Evolutionary conservation across 2,797 vertebrate species (phyloP).

Genomic region (Mormyrus proboscirostris): DNA sequence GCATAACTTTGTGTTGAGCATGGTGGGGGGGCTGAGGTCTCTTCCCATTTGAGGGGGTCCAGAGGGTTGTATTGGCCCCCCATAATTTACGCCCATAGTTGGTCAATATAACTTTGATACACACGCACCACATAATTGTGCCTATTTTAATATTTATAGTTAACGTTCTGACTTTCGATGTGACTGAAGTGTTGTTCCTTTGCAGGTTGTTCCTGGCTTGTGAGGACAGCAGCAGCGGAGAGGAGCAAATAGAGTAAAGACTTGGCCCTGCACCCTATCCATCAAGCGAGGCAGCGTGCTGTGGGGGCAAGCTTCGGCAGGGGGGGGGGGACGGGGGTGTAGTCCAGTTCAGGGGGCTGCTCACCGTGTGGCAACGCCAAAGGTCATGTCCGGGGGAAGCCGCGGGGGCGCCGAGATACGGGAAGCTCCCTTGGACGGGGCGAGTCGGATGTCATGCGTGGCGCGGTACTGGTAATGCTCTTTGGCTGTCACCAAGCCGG

Average conservation of each 20-base stretch:
- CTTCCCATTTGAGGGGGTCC: too few species aligned
- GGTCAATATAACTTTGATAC: neutral
- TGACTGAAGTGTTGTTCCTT: neutral
- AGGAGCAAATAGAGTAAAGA: too few species aligned
- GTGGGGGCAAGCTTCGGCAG: neutral
- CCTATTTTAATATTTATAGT: neutral
- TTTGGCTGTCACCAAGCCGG: constrained; percentile 55
- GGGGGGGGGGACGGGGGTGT: neutral
- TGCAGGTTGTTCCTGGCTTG: neutral
- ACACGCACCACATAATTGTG: neutral
- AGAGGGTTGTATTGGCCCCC: too few species aligned
- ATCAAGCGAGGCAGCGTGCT: too few species aligned
- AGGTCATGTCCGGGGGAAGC: constrained; percentile 54
- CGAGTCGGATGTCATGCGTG: constrained; percentile 45
- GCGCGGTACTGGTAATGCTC: constrained; percentile 62
- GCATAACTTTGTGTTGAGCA: too few species aligned
- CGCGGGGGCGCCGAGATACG: constrained; percentile 21
- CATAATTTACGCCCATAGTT: too few species aligned
- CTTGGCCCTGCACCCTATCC: too few species aligned
- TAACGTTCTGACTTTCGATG: neutral
- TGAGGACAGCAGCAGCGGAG: neutral
- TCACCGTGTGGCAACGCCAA: constrained; percentile 59
- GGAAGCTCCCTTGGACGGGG: constrained; percentile 6
- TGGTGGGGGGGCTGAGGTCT: too few species aligned
- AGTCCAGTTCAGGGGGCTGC: constrained; percentile 13